A percentile compares a stretch with the other conserved stretches of the same genome.
Conservation (phyloP, 2,888 invertebrate genomes). For the Frankliniella intonsa region DNA sequence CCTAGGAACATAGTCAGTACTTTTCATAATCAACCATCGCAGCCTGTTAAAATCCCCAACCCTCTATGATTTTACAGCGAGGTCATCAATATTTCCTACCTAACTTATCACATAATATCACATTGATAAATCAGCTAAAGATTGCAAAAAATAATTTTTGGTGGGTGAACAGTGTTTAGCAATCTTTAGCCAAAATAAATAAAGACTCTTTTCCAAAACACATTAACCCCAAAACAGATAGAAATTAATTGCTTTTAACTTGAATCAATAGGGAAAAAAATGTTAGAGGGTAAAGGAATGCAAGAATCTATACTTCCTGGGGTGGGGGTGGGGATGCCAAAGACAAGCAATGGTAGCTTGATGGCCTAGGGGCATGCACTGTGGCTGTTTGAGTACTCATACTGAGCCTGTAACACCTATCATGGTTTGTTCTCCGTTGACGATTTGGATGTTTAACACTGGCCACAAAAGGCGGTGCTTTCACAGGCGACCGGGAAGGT, state of each 20-base stretch:
- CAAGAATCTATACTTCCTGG: not conserved
- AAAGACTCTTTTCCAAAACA: not conserved
- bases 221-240: not conserved
- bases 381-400: not conserved
- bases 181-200: not conserved
- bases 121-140: not conserved
- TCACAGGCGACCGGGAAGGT: not conserved
- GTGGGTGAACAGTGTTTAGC: not conserved
- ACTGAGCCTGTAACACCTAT: slow-evolving; percentile 13
- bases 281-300: not conserved
- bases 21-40: not conserved
- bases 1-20: not conserved
- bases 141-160: not conserved
- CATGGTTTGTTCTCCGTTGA: slow-evolving; percentile 3
- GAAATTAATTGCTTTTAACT: not conserved
- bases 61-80: not conserved
- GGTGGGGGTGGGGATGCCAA: not conserved
- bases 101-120: slow-evolving; percentile 22
- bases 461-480: not conserved
- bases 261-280: not conserved
- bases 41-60: not conserved
- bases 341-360: slow-evolving; percentile 7
- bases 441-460: slow-evolving; percentile 7
- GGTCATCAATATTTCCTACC: not conserved
- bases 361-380: not conserved